Base-by-base conservation (phyloP, 2,888 invertebrate genomes). In the Scelioninae gen. 2 region DNA sequence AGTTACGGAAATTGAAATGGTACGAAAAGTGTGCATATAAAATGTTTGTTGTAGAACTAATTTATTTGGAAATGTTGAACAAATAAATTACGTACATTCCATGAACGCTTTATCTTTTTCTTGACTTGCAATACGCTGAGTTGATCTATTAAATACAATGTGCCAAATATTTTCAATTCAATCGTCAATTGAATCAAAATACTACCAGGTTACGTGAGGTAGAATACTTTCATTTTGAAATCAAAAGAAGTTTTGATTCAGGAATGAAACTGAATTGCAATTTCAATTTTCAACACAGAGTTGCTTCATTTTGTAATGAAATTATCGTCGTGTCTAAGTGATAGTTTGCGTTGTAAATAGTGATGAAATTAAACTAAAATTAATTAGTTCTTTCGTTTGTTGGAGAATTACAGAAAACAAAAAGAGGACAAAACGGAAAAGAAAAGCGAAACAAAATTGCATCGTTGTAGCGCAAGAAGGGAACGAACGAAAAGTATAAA, bases 81-180 rank as follows among this genome's bases (percentile, higher is more conserved):
- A 35, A 60, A 48, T 39, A 6, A 60, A 33, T 46, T 65, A 45
- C 52, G 48, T 52, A 35, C 60, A 68, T 58, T 60, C 57, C 67
- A 35, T 41, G 33, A 50, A 15, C 19, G 33, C 16, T 18, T n/a
- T n/a, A 4, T 41, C 33, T 4, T 41, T 37, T 3, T 28, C 15
- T 45, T 53, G n/a, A 22, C 25, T 13, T 60, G n/a, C n/a, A n/a
- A n/a, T n/a, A n/a, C n/a, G n/a, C n/a, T n/a, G n/a, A n/a, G n/a
- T n/a, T n/a, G n/a, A n/a, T n/a, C n/a, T n/a, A n/a, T n/a, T n/a
- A n/a, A n/a, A 58, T 15, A 61, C 35, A 19, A 61, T 6, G 69
- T 69, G 69, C 69, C 69, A 69, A 70, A 71, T 70, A 50, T 28
- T 70, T n/a, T 41, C 15, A 45, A 55, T 55, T 63, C 7, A 37